phyloP scores from a whole-genome alignment of 2,797 vertebrate genomes.

The Smutsia temminckii region DNA sequence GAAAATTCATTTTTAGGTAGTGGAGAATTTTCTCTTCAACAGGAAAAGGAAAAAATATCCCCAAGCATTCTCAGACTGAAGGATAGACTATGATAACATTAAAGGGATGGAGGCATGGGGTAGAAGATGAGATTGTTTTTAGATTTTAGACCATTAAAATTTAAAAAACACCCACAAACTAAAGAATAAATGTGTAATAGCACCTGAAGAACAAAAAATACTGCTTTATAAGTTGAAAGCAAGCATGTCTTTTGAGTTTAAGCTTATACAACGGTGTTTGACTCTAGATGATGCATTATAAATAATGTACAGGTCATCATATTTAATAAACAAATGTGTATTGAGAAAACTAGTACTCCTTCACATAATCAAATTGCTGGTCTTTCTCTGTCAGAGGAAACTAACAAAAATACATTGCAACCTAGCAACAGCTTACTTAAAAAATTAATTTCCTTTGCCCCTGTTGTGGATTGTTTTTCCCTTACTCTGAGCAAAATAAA shows the following conservation, averaged over 20 bases:
- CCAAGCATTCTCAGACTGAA: not conserved
- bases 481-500: not conserved
- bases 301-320: not conserved
- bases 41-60: not conserved
- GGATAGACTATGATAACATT: not conserved
- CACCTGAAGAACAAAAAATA: not conserved
- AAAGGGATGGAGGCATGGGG: accelerated
- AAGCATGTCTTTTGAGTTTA: not conserved
- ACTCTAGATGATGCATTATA: not conserved
- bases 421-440: not conserved
- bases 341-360: not conserved
- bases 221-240: not conserved
- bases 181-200: not conserved
- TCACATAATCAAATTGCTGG: not conserved
- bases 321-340: not conserved
- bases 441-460: not conserved
- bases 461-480: conserved; percentile 35
- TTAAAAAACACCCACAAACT: not conserved
- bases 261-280: not conserved
- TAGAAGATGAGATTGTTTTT: not conserved
- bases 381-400: not conserved
- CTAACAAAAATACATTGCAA: not conserved
- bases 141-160: conserved; percentile 6
- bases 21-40: not conserved
- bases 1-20: not conserved